Conservation (phyloP, 2,888 invertebrate species). For the Andricus quercusramuli region DNA sequence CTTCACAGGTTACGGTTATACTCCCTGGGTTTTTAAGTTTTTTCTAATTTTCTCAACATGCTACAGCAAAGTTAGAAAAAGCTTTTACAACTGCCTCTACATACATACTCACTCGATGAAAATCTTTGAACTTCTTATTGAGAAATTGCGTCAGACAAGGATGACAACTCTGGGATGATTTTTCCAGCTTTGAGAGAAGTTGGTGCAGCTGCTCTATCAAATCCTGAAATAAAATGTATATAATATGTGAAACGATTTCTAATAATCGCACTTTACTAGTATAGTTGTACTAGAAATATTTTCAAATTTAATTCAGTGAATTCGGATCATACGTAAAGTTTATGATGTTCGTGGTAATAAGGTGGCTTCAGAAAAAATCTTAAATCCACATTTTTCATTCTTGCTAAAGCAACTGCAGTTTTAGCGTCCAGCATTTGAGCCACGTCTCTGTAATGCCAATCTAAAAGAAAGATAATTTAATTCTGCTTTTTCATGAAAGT, state of each 20-base stretch:
- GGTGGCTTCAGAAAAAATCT: slow-evolving; percentile 89
- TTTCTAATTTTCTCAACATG: slow-evolving; percentile 11
- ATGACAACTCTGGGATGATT: slow-evolving; percentile 67
- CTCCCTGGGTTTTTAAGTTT: neutral
- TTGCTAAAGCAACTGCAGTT: slow-evolving; percentile 89
- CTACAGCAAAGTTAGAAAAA: slow-evolving; percentile 17
- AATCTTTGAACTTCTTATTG: slow-evolving; percentile 69
- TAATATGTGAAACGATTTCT: slow-evolving; percentile 48
- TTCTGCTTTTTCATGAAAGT: slow-evolving; percentile 13
- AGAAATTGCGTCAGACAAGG: slow-evolving; percentile 73
- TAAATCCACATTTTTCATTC: slow-evolving; percentile 85
- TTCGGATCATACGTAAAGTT: slow-evolving; percentile 77
- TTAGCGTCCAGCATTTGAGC: slow-evolving; percentile 89
- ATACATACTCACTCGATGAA: slow-evolving; percentile 66
- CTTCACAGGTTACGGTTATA: slow-evolving; percentile 1
- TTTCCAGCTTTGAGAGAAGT: slow-evolving; percentile 68
- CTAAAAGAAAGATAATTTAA: slow-evolving; percentile 66
- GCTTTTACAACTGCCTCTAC: neutral
- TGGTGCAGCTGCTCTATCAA: slow-evolving; percentile 68
- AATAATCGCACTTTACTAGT: neutral
- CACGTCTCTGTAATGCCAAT: slow-evolving; percentile 84
- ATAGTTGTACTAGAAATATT: too few relatives aligned
- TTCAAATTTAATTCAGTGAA: neutral
- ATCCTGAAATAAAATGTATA: slow-evolving; percentile 64
- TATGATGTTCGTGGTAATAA: slow-evolving; percentile 75